Base-by-base conservation (phyloP, 92 coral and sea anemone species). In the Isaurus tuberculatus region DNA sequence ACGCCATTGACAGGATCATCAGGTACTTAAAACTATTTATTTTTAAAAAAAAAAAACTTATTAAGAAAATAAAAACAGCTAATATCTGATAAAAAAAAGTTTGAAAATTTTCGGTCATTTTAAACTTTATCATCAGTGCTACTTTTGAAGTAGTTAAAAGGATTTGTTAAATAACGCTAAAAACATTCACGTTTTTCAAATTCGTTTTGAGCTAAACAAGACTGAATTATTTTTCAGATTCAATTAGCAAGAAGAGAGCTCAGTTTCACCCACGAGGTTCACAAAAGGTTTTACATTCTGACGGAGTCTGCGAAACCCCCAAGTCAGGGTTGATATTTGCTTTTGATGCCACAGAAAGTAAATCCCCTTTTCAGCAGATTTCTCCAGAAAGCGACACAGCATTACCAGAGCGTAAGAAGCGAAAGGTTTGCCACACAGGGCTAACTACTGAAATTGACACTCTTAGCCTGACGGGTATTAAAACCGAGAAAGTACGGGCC, bases 371-470 rank as follows among this genome's bases (percentile, higher is more conserved):
- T 16, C 83, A 42, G 44, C 85, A 65, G 72, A 67, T 7, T 34
- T 93, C 92, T 10, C 95, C 91, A 16, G 94, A 85, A 22, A 91
- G 79, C 19, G 94, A 72, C 65, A 72, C 61, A 48, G 10, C 29
- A 37, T 53, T 86, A 23, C 98, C 91, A 10, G 95, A 90, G 8
- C 63, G 85, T 20, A 97, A 97, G 84, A 84, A 92, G 81, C 86
- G 92, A 8, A 92, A 92, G 25, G 61, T 77, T 3, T 68, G 86
- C 25, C 94, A 91, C 77, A 90, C 98, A 5, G 98, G 98, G 15
- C 87, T 97, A 29, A 97, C 99, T 30, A 32, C 85, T 19, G 98
- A 92, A 22, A 87, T 97, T 4, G 93, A 91, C 15, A 85, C 84
- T 10, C 34, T 93, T 13, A 69, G 83, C 11, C 86, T 94, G 16